Evolutionary conservation across 2,113 vertebrate species (phyloP).

Genomic region (Pygoscelis antarcticus): DNA sequence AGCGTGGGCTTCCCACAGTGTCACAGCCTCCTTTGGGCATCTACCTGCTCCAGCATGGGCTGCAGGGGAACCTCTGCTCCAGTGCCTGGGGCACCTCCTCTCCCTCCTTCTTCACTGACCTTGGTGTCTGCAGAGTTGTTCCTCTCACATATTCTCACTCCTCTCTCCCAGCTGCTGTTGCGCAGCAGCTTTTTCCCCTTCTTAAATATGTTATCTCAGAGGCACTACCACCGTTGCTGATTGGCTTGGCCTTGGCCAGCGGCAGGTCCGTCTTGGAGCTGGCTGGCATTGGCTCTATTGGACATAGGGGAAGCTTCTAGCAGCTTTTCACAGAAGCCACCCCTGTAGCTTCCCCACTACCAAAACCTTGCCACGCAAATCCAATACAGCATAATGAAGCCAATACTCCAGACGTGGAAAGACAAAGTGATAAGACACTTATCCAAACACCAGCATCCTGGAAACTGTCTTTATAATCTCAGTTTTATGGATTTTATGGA

Average conservation of each 20-base stretch:
- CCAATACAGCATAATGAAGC: neutral
- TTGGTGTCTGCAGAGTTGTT: neutral
- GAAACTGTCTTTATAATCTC: neutral
- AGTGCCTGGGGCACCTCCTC: accelerated
- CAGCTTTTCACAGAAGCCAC: neutral
- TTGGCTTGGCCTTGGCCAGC: neutral
- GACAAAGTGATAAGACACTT: neutral
- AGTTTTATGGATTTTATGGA: neutral
- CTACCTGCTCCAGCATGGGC: accelerated
- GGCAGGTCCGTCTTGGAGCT: accelerated
- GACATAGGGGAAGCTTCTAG: neutral
- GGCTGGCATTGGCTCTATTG: neutral
- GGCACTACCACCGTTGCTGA: accelerated
- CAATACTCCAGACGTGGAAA: neutral
- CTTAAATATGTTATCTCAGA: neutral
- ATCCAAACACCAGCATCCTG: neutral
- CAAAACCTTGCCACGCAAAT: neutral
- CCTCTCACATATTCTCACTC: neutral
- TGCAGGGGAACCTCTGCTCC: neutral
- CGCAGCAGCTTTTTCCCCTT: neutral
- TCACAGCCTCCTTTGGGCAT: neutral
- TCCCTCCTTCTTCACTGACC: neutral
- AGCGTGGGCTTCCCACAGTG: accelerated
- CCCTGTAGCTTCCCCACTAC: neutral
- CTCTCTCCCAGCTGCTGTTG: neutral